Conservation (phyloP, 2,888 invertebrate genomes). For the Cerastis rubricosa region DNA sequence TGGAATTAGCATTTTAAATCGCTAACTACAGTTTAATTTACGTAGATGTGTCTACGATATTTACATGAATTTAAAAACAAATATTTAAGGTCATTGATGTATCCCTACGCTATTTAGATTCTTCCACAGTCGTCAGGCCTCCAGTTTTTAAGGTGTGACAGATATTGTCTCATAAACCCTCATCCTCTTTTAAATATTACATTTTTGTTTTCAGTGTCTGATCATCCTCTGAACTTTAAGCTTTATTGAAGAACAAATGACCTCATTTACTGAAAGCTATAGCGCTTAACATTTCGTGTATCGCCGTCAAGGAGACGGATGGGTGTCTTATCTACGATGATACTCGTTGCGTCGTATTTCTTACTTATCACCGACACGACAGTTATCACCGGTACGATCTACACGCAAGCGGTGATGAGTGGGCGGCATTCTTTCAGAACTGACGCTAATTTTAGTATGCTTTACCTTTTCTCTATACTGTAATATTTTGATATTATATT, state of each 20-base stretch:
- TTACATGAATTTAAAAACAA: neutral
- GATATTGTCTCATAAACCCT: neutral
- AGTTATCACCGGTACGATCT: constrained; percentile 36
- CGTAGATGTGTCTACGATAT: neutral
- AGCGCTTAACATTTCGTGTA: constrained; percentile 10
- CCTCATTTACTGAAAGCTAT: neutral
- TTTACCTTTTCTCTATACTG: too few species aligned
- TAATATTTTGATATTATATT: too few species aligned
- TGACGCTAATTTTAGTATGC: neutral
- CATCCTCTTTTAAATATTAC: neutral
- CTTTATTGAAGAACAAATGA: neutral
- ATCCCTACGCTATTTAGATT: neutral
- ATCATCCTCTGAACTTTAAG: neutral
- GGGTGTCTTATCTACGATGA: constrained; percentile 32
- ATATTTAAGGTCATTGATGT: neutral
- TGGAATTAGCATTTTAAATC: neutral
- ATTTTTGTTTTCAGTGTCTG: neutral
- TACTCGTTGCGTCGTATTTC: constrained; percentile 60
- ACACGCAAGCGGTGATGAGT: constrained; percentile 58
- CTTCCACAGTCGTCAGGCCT: neutral
- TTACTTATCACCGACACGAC: constrained; percentile 54
- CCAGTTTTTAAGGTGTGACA: neutral
- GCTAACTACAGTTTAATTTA: neutral
- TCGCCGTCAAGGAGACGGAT: constrained; percentile 50
- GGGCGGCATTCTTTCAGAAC: constrained; percentile 20